Evolutionary conservation across 2,888 invertebrate species (phyloP), one percentile per base, ranked within the genome.

Genomic region (Ormyrus thymus): DNA sequence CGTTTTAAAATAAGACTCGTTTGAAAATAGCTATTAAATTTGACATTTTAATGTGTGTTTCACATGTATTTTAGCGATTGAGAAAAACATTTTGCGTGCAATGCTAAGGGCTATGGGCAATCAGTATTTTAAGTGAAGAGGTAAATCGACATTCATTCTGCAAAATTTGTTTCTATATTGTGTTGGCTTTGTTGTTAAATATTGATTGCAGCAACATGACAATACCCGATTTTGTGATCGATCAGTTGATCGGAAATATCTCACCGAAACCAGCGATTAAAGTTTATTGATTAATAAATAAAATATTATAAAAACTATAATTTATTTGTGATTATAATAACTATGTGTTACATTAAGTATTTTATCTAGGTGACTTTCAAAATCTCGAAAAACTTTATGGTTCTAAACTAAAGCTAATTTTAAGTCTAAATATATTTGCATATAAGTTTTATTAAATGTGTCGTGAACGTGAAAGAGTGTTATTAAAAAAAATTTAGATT

Each of bases 201-300:
- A 84, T 83, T 82, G 81, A 85, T 83, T 84, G 81, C 79, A 83
- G 83, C 84, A 83, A 84, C 85, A 83, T 81, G 86, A 87, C 86
- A 87, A 87, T 87, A 87, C 83, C 81, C 82, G 82, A 83, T 85
- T 84, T 86, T 86, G 84, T 85, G 85, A 86, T 86, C 85, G 61
- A 76, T 64, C 48, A 51, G 66, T 71, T 48, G 55, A 73, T 78
- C 64, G 50, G 43, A 75, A 62, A 71, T 59, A 65, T 65, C 64
- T 71, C 59, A 70, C 65, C 65, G 51, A 59, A 65, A 76, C 7
- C 64, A 66, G 15, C 64, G 51, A 29, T 70, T 70, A 70, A 10
- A 56, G 4, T 72, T 56, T 69, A 68, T 73, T 56, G n/a, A 55
- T 76, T 61, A 69, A 70, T 51, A 46, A 69, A 71, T 58, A 58